phyloP scores from a whole-genome alignment of 2,888 invertebrate species.

The Nezara viridula region DNA sequence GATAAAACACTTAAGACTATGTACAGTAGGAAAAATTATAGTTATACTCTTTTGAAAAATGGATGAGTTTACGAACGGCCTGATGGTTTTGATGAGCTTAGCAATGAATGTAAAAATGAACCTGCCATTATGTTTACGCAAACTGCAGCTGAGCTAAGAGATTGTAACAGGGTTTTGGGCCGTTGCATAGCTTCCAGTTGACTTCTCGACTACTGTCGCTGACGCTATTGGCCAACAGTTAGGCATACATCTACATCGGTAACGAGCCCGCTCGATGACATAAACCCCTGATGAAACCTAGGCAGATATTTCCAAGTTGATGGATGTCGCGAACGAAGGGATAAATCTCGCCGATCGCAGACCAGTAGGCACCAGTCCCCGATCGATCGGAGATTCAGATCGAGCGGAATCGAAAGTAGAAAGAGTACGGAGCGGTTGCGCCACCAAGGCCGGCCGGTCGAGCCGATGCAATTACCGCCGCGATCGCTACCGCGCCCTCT shows the following conservation, averaged over 20 bases:
- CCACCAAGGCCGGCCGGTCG: not conserved
- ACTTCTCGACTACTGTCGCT: not conserved
- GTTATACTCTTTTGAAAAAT: too few species aligned
- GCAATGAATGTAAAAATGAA: too few species aligned
- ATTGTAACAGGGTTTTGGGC: not conserved
- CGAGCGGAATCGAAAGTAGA: not conserved
- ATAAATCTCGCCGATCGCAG: not conserved
- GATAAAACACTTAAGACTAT: too few species aligned
- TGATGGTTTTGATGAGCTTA: too few species aligned
- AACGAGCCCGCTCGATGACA: not conserved
- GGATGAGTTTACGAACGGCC: too few species aligned
- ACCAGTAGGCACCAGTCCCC: not conserved
- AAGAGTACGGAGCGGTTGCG: not conserved
- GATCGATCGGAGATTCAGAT: not conserved
- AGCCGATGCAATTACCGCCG: not conserved
- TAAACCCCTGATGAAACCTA: not conserved
- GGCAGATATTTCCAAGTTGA: not conserved
- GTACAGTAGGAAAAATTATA: too few species aligned
- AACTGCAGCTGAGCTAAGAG: not conserved
- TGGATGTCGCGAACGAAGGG: not conserved
- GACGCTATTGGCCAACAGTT: not conserved
- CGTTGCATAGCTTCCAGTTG: not conserved
- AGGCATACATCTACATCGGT: conserved; percentile 27
- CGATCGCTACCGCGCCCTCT: not conserved
- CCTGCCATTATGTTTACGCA: not conserved